Conservation (phyloP, 2,797 vertebrate genomes). For the Acanthopagrus latus region DNA sequence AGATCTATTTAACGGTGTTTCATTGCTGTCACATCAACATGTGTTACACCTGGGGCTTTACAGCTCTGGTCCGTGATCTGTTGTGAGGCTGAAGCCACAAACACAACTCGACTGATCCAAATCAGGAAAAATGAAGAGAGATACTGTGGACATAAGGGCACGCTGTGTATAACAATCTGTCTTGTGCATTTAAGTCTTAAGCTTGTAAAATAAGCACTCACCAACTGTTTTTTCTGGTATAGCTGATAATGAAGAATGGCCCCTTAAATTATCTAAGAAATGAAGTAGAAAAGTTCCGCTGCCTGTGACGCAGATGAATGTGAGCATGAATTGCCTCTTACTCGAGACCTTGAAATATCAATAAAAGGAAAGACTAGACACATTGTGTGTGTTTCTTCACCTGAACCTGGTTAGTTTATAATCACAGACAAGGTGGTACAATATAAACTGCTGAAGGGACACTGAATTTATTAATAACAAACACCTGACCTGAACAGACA, state of each 20-base stretch:
- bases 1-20: constrained; percentile 26
- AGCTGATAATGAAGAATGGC: neutral
- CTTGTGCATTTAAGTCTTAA: neutral
- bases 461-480: neutral
- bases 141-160: neutral
- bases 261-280: neutral
- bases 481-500: neutral
- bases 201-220: neutral
- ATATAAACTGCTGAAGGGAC: neutral
- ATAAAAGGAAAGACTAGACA: neutral
- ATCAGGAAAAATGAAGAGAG: neutral
- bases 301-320: neutral
- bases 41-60: constrained; percentile 13
- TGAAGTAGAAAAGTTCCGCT: neutral
- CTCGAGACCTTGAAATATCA: neutral
- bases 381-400: neutral
- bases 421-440: neutral
- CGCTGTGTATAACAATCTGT: neutral
- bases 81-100: neutral
- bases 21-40: constrained; percentile 34
- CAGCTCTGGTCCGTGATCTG: neutral
- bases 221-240: neutral
- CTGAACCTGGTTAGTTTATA: neutral
- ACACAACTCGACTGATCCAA: neutral
- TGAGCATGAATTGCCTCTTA: neutral